Evolutionary conservation across 2,797 vertebrate species (phyloP).

Genomic region (Helostoma temminkii): DNA sequence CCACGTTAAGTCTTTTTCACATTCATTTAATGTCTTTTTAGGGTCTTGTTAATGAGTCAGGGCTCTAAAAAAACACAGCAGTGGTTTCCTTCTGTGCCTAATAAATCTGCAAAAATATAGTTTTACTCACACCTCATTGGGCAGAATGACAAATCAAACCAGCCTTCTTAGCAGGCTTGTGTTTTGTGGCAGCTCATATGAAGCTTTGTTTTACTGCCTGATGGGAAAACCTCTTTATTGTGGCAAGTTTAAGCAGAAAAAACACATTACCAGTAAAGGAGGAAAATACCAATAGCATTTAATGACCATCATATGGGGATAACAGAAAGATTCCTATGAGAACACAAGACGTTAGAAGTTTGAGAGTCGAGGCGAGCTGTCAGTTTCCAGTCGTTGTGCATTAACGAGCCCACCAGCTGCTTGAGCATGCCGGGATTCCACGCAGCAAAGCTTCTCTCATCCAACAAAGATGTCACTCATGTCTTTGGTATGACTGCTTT

Average conservation of each 20-base stretch:
- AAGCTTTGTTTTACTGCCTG: conserved; percentile 52
- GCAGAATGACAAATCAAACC: conserved; percentile 59
- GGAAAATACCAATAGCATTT: conserved; percentile 51
- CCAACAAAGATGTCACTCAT: conserved; percentile 70
- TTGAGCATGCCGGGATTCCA: conserved; percentile 71
- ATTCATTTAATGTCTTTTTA: conserved; percentile 73
- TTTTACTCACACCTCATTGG: conserved; percentile 70
- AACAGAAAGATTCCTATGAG: conserved; percentile 65
- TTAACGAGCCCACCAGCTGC: conserved; percentile 77
- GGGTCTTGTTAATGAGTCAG: conserved; percentile 77
- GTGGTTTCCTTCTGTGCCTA: conserved; percentile 71
- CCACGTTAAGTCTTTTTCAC: conserved; percentile 56
- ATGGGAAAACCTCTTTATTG: conserved; percentile 66
- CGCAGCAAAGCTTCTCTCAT: conserved; percentile 64
- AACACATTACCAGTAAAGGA: conserved; percentile 41
- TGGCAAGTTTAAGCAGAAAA: conserved; percentile 28
- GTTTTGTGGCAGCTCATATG: conserved; percentile 49
- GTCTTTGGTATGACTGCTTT: conserved; percentile 70
- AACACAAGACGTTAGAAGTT: conserved; percentile 39
- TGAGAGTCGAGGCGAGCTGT: conserved; percentile 39
- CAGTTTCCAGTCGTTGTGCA: conserved; percentile 58
- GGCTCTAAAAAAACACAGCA: conserved; percentile 55
- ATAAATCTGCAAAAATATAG: conserved; percentile 60
- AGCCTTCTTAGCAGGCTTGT: conserved; percentile 32
- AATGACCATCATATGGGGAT: conserved; percentile 50